Percentiles rank a stretch among this genome's conserved stretches.
Evolutionary conservation across 2,888 invertebrate genomes (phyloP).

Genomic region (Piscicola geometra): DNA sequence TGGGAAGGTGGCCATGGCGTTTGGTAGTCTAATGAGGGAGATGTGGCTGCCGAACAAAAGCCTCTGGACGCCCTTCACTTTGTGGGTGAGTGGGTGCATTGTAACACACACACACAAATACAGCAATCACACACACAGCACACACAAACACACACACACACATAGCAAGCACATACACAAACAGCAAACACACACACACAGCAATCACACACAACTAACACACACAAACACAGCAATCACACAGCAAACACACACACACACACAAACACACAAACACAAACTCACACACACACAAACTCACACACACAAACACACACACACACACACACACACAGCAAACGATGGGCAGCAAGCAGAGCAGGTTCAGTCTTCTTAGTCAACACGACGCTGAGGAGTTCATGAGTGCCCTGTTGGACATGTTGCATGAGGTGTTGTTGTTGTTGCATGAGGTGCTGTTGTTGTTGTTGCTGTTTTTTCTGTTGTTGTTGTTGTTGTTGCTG

Average conservation of each 20-base stretch:
- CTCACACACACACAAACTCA: no score
- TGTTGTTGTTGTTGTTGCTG: constrained; percentile 16
- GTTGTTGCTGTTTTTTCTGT: background rate
- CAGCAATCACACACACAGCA: no score
- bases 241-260: background rate
- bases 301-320: background rate
- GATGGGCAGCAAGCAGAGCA: constrained; percentile 57
- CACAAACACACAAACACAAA: background rate
- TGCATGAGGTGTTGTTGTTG: constrained; percentile 49
- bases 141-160: constrained; percentile 10
- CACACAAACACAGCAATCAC: no score
- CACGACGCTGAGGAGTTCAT: constrained; percentile 62
- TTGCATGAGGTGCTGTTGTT: no score
- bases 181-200: background rate
- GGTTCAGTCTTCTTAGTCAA: constrained; percentile 60
- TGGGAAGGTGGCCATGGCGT: constrained; percentile 58
- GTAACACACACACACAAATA: background rate
- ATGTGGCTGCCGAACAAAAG: constrained; percentile 57
- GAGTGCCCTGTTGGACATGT: constrained; percentile 57
- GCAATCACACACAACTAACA: no score
- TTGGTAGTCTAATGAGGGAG: constrained; percentile 57
- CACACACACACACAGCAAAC: background rate
- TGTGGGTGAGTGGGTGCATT: constrained; percentile 51
- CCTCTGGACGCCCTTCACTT: constrained; percentile 57
- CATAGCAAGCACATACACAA: background rate